These are phyloP conservation scores for Neosilurus mollespiculum DNA, from an alignment of 2,797 vertebrate species.

Conservation along the genomic window DNA sequence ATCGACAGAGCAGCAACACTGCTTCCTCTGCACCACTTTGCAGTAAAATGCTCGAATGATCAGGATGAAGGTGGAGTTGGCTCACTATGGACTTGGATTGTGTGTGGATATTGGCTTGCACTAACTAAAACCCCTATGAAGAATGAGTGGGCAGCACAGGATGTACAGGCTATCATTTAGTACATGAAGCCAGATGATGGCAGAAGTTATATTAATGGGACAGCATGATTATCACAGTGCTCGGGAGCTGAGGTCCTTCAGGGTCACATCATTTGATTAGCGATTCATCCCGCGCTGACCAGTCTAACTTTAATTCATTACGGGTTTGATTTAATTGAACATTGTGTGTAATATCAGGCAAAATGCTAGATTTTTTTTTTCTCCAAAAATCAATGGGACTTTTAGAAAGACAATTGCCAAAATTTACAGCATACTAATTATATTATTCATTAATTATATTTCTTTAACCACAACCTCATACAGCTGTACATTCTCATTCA, in stretches of 20 bases:
- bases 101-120: slow-evolving; percentile 18
- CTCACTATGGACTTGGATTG: slow-evolving; percentile 8
- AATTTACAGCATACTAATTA: neutral
- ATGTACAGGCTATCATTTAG: slow-evolving; percentile 30
- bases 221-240: neutral
- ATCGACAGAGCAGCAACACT: neutral
- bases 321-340: neutral
- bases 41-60: neutral
- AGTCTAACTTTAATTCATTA: neutral
- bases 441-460: too few species aligned
- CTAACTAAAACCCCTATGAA: slow-evolving; percentile 32
- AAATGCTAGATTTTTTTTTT: neutral
- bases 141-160: slow-evolving; percentile 55
- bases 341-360: neutral
- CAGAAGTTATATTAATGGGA: slow-evolving; percentile 25
- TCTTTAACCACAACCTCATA: too few species aligned
- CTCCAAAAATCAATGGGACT: neutral
- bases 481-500: too few species aligned
- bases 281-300: neutral
- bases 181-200: slow-evolving; percentile 35
- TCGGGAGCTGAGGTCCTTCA: neutral
- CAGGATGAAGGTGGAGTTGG: slow-evolving; percentile 13
- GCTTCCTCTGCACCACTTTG: slow-evolving; percentile 28
- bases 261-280: neutral
- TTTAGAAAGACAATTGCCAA: neutral